Evolutionary conservation across 1,140 invertebrate species (phyloP), one percentile per base, ranked within the genome.

Genomic region (Eueides isabella): DNA sequence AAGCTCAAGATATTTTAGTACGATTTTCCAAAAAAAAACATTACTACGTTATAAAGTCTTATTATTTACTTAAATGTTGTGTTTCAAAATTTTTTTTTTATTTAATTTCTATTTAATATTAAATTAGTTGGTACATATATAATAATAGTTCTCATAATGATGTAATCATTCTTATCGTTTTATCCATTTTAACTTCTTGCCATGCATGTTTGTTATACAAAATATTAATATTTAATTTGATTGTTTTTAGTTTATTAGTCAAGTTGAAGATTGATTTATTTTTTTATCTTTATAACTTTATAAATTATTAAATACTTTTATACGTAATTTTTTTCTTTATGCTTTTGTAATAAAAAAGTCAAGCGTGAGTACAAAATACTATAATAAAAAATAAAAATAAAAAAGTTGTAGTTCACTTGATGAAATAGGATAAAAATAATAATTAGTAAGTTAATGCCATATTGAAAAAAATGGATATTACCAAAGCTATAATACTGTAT

Each of bases 281-380:
- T 55, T 48, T 55, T 23, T 55, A 55, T 55, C 48, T 23, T 19
- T 26, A n/a, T 55, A 55, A 55, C 19, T 55, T 5, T n/a, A 9
- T 55, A 26, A 23, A 26, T 23, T 55, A 26, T 55, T 11, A 26
- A 4, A 26, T 55, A 9, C 26, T 55, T 26, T 55, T 14, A 12
- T 26, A 23, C 6, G 48, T 3, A 11, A 26, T 55, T 23, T 23
- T 55, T 26, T 55, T 48, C 7, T 55, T 55, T 55, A 3, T 55
- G 19, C 26, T 48, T 41, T 9, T 9, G 2, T 4, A 55, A 55
- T 23, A 23, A 9, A 11, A 55, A 26, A 19, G 48, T 55, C 19
- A 55, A 55, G 48, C 48, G 48, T 55, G 11, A 26, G 48, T 55
- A 55, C 48, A 55, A 55, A 55, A 55, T 55, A 19, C 2, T n/a